A percentile compares a stretch with the other conserved stretches of the same genome.
Conservation (phyloP, 2,797 vertebrate species). For the Mormyrus proboscirostris region DNA sequence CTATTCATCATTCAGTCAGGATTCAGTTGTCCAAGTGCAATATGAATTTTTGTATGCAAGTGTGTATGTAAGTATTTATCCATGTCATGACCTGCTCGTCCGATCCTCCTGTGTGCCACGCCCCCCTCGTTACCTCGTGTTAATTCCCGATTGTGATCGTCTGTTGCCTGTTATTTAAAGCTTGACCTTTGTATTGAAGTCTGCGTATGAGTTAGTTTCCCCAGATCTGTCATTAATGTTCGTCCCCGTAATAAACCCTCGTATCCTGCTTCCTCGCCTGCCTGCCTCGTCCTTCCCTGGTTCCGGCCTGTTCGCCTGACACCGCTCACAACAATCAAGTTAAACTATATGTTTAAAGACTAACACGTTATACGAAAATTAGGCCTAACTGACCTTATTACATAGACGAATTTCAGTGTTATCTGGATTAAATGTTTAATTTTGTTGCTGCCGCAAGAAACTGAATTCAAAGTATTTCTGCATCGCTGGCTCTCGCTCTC, state of each 20-base stretch:
- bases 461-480: not conserved
- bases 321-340: not conserved
- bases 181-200: too few relatives aligned
- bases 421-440: not conserved
- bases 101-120: too few relatives aligned
- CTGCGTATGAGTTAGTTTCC: too few relatives aligned
- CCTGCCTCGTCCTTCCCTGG: too few relatives aligned
- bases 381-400: not conserved
- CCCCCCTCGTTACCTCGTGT: too few relatives aligned
- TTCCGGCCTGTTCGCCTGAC: too few relatives aligned
- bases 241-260: too few relatives aligned
- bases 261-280: too few relatives aligned
- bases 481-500: not conserved
- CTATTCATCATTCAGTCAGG: not conserved
- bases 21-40: not conserved
- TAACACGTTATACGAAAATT: not conserved
- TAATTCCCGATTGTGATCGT: too few relatives aligned
- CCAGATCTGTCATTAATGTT: too few relatives aligned
- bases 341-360: not conserved
- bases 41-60: not conserved
- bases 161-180: too few relatives aligned
- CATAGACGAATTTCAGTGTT: not conserved
- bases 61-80: not conserved
- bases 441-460: not conserved
- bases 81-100: too few relatives aligned